These are phyloP conservation scores for Heliconius ethilla DNA, from an alignment of 2,888 invertebrate species.

Conservation along the genomic window DNA sequence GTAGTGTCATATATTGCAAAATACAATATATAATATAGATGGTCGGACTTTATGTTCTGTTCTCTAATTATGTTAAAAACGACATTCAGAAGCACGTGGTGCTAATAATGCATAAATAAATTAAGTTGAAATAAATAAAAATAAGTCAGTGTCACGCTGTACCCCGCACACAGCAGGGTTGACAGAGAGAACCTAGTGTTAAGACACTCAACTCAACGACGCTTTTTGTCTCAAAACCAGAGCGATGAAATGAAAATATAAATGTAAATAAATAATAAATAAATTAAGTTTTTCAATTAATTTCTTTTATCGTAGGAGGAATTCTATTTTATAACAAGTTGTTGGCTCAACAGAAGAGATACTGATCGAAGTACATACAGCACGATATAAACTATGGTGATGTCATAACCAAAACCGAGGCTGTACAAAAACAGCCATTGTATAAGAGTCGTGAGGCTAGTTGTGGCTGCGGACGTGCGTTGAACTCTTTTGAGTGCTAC, in stretches of 20 bases:
- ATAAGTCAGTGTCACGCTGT: no score
- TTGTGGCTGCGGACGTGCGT: constrained; percentile 72
- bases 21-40: no score
- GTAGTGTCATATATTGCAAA: no score
- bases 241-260: no score
- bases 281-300: background rate
- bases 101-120: background rate
- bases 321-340: constrained; percentile 5
- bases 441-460: constrained; percentile 77
- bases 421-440: constrained; percentile 79
- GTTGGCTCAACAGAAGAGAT: constrained; percentile 23
- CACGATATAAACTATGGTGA: constrained; percentile 56
- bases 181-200: no score
- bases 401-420: constrained; percentile 78
- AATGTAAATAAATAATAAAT: background rate
- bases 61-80: no score
- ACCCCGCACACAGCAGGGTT: no score
- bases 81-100: background rate
- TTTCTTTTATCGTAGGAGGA: constrained; percentile 3
- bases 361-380: constrained; percentile 36
- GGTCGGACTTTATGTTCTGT: no score
- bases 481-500: constrained; percentile 77
- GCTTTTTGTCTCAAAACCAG: background rate
- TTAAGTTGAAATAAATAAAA: background rate
- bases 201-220: background rate